phyloP scores from a whole-genome alignment of 1,140 invertebrate species.

The Heliconius melpomene region DNA sequence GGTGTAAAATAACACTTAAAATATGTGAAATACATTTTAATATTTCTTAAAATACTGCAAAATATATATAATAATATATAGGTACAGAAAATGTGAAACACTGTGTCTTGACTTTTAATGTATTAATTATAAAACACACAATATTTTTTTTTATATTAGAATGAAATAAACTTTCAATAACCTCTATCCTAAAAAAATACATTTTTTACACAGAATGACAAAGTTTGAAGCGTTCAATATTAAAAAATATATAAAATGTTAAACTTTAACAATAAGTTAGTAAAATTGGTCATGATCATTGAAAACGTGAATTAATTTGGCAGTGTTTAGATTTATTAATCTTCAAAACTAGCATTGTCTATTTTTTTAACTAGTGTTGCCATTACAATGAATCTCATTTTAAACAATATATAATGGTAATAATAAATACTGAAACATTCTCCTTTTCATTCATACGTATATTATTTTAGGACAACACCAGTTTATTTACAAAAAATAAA shows the following conservation, averaged over 20 bases:
- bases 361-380: neutral
- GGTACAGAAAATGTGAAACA: no score
- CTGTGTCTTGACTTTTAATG: no score
- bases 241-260: neutral
- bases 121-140: no score
- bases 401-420: neutral
- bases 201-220: neutral
- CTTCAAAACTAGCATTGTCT: neutral
- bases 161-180: no score
- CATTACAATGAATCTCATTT: neutral
- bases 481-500: neutral
- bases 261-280: constrained; percentile 3
- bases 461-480: neutral
- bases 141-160: no score
- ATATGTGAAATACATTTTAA: no score
- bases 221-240: neutral
- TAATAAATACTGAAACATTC: neutral
- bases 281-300: constrained; percentile 23
- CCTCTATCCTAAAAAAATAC: neutral
- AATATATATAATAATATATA: no score
- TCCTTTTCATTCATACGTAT: neutral
- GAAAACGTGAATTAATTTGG: constrained; percentile 21
- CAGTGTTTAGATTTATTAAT: constrained; percentile 25
- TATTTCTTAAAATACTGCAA: no score
- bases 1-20: no score